These are phyloP conservation scores for Hepsetus odoe DNA, from an alignment of 2,113 vertebrate genomes.

Conservation along the genomic window DNA sequence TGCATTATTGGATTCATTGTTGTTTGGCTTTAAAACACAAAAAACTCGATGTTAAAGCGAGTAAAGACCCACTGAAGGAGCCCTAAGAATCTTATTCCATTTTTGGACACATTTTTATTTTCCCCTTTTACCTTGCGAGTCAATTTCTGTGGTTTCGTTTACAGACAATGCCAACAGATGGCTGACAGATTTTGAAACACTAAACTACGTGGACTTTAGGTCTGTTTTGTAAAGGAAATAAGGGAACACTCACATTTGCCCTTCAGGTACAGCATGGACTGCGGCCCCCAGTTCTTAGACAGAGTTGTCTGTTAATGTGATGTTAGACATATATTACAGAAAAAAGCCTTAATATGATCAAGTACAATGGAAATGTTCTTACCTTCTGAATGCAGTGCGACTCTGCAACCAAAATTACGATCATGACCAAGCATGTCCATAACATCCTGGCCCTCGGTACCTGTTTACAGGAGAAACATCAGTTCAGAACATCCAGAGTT, in stretches of 20 bases:
- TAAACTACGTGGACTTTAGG: too few relatives aligned
- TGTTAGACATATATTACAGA: slow-evolving; percentile 42
- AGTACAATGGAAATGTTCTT: slow-evolving; percentile 34
- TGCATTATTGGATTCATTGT: neutral
- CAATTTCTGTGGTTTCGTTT: too few relatives aligned
- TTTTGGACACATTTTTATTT: too few relatives aligned
- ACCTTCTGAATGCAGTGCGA: slow-evolving; percentile 69
- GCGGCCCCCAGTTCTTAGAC: slow-evolving; percentile 74
- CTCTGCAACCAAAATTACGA: slow-evolving; percentile 62
- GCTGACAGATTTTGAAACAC: too few relatives aligned
- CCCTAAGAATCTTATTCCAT: too few relatives aligned
- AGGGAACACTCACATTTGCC: slow-evolving; percentile 73
- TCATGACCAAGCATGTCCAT: slow-evolving; percentile 60
- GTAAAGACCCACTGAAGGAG: too few relatives aligned
- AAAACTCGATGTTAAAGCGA: too few relatives aligned
- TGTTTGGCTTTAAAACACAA: neutral
- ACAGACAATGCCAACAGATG: too few relatives aligned
- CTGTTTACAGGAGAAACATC: slow-evolving; percentile 46
- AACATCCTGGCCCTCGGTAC: slow-evolving; percentile 52
- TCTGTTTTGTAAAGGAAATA: neutral
- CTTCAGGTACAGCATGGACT: slow-evolving; percentile 80
- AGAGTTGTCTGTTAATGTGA: slow-evolving; percentile 46
- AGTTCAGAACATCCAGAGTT: neutral
- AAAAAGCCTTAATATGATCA: neutral
- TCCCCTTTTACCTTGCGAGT: too few relatives aligned